These are phyloP conservation scores for Halichoerus grypus DNA, from an alignment of 2,113 vertebrate species.

Conservation along the genomic window DNA sequence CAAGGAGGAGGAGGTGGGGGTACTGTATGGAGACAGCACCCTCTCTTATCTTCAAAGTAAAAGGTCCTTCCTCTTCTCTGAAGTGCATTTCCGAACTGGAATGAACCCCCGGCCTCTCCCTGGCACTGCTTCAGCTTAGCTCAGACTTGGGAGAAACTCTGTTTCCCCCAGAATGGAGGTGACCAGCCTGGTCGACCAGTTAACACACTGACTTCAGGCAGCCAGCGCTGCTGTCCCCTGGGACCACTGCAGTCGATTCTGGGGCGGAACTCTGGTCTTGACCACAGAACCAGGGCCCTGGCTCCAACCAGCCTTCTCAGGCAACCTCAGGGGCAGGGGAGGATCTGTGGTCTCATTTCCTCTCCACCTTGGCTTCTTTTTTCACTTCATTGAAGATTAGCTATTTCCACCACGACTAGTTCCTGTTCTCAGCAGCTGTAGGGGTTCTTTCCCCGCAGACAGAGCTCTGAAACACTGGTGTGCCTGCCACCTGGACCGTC, in stretches of 20 bases:
- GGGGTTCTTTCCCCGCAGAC: slow-evolving; percentile 9
- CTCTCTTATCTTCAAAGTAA: slow-evolving; percentile 63
- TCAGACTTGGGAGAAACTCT: slow-evolving; percentile 30
- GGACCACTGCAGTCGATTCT: not conserved
- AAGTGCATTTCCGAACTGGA: slow-evolving; percentile 59
- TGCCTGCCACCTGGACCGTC: slow-evolving; percentile 67
- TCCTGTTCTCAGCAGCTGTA: slow-evolving; percentile 74
- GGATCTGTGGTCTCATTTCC: slow-evolving; percentile 75
- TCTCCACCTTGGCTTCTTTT: slow-evolving; percentile 73
- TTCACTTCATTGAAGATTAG: slow-evolving; percentile 69
- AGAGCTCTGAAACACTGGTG: not conserved
- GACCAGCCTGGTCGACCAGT: not conserved
- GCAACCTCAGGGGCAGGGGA: slow-evolving; percentile 12
- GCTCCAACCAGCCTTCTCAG: slow-evolving; percentile 32
- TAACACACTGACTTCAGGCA: not conserved
- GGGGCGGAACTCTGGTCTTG: not conserved
- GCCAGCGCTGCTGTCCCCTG: not conserved
- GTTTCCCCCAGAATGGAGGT: slow-evolving; percentile 11
- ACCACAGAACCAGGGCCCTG: slow-evolving; percentile 34
- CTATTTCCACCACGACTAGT: slow-evolving; percentile 71
- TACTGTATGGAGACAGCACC: not conserved
- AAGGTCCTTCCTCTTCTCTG: slow-evolving; percentile 57
- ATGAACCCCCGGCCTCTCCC: not conserved
- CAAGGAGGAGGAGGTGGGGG: not conserved
- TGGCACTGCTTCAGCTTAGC: slow-evolving; percentile 50